phyloP scores from a whole-genome alignment of 2,113 vertebrate species.

The Tiliqua scincoides region DNA sequence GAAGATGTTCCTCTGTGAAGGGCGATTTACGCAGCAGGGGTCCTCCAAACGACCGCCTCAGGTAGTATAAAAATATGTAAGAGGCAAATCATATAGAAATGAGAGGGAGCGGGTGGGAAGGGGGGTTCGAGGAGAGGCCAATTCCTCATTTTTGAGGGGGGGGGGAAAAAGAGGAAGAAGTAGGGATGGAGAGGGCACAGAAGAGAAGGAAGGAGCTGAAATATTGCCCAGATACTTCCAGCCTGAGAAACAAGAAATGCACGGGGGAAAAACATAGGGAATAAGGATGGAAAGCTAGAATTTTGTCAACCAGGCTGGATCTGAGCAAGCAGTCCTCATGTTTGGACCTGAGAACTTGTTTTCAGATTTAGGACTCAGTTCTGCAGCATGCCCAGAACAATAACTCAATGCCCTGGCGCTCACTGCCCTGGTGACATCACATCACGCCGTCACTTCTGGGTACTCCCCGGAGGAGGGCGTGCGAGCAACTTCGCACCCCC shows the following conservation, averaged over 20 bases:
- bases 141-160: neutral
- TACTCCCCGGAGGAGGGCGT: too few relatives aligned
- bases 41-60: conserved; percentile 59
- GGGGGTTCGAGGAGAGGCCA: conserved; percentile 8
- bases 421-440: too few relatives aligned
- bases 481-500: too few relatives aligned
- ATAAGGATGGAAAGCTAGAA: too few relatives aligned
- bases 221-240: neutral
- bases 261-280: neutral
- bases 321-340: too few relatives aligned
- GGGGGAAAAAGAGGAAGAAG: neutral
- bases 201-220: accelerated
- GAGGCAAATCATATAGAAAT: conserved; percentile 63
- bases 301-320: neutral
- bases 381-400: neutral
- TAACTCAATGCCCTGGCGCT: too few relatives aligned
- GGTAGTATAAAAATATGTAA: conserved; percentile 52
- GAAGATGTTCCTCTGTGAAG: conserved; percentile 66
- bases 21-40: conserved; percentile 70
- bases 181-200: neutral
- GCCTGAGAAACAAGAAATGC: neutral
- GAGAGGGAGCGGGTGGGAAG: conserved; percentile 13
- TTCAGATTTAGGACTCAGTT: neutral
- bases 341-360: neutral
- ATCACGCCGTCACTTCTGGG: too few relatives aligned